These are phyloP conservation scores for Conomelus anceps DNA, from an alignment of 2,888 invertebrate species.

Conservation along the genomic window DNA sequence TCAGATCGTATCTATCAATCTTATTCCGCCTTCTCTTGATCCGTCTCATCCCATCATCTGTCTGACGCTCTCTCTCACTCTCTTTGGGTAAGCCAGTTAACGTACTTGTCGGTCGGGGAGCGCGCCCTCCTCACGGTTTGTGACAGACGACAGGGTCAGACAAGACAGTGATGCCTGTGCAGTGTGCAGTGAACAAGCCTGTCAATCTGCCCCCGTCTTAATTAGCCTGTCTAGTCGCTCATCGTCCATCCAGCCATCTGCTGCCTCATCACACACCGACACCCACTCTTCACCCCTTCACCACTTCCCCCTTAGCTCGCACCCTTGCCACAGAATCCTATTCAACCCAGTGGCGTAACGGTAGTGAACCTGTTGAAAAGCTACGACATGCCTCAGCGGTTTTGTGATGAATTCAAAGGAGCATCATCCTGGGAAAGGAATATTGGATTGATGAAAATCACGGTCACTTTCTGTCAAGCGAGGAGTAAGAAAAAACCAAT, in stretches of 20 bases:
- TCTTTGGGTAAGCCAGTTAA: neutral
- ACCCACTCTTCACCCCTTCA: neutral
- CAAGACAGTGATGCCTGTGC: neutral
- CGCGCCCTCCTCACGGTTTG: neutral
- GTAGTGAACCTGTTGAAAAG: neutral
- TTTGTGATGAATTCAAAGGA: neutral
- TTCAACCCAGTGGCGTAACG: neutral
- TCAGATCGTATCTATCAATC: neutral
- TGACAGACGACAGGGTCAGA: neutral
- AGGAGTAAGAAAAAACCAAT: neutral
- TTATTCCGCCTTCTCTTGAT: neutral
- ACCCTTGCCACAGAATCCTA: neutral
- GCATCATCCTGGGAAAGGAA: neutral
- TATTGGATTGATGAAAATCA: neutral
- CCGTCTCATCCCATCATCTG: neutral
- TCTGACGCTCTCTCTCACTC: too few relatives aligned
- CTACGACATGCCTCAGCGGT: neutral
- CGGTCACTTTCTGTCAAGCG: neutral
- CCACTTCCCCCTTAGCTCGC: neutral
- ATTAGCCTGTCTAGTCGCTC: neutral
- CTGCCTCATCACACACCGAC: neutral
- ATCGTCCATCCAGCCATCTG: neutral
- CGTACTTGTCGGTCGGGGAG: neutral
- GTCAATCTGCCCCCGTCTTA: neutral
- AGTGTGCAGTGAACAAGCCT: neutral